Conservation (phyloP, 1,140 invertebrate genomes). For the Philaenus spumarius region DNA sequence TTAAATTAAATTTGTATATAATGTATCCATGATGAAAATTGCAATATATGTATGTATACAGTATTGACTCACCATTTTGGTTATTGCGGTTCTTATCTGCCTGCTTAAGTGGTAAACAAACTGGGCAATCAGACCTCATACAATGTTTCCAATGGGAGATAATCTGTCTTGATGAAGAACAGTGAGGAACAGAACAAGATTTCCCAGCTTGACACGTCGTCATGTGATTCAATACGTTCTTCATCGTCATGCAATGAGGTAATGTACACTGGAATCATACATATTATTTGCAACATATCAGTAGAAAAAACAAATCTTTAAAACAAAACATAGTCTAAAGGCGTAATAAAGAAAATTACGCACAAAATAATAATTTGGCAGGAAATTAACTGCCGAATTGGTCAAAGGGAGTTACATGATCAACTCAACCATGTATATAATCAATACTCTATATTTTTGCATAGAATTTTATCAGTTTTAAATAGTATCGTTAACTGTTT, state of each 20-base stretch:
- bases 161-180: slow-evolving; percentile 96
- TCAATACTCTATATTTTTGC: too few relatives aligned
- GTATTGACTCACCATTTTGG: slow-evolving; percentile 52
- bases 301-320: too few relatives aligned
- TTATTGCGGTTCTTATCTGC: slow-evolving; percentile 75
- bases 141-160: slow-evolving; percentile 99
- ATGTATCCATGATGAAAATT: slow-evolving; percentile 14
- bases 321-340: too few relatives aligned
- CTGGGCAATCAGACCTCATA: slow-evolving; percentile 88
- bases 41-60: neutral
- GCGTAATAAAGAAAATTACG: too few relatives aligned
- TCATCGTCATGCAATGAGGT: slow-evolving; percentile 98
- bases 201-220: slow-evolving; percentile 92
- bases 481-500: too few relatives aligned
- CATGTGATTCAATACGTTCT: slow-evolving; percentile 98
- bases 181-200: slow-evolving; percentile 86
- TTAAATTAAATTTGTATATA: too few relatives aligned
- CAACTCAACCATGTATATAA: too few relatives aligned
- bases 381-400: too few relatives aligned
- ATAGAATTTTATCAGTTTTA: too few relatives aligned
- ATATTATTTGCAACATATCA: neutral
- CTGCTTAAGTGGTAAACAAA: slow-evolving; percentile 95
- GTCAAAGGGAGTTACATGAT: too few relatives aligned
- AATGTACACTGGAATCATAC: slow-evolving; percentile 62
- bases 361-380: too few relatives aligned